Percentiles rank a stretch among this genome's conserved stretches.
These are phyloP conservation scores for Coregonus suidteri DNA, from an alignment of 2,797 vertebrate genomes.

Conservation along the genomic window DNA sequence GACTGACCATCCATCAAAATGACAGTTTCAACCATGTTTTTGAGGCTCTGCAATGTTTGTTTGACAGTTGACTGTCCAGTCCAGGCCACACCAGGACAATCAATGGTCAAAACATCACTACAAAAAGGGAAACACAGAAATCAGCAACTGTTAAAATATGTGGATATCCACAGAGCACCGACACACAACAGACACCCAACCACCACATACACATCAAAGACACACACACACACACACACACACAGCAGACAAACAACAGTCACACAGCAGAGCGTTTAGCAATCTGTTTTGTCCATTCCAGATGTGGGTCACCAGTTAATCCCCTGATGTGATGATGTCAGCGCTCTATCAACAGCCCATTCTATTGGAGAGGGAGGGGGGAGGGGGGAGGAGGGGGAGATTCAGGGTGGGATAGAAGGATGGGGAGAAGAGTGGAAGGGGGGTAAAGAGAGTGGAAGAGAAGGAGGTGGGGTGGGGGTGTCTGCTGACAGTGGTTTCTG, in stretches of 20 bases:
- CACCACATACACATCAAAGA: too few relatives aligned
- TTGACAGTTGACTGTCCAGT: background rate
- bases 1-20: too few relatives aligned
- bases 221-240: background rate
- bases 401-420: background rate
- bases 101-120: too few relatives aligned
- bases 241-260: background rate
- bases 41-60: background rate
- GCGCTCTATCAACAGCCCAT: background rate
- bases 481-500: background rate
- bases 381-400: background rate
- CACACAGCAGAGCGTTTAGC: background rate
- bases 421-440: background rate
- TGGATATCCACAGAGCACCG: too few relatives aligned
- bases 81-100: too few relatives aligned
- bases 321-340: conserved; percentile 35
- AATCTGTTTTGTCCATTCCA: conserved; percentile 36
- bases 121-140: too few relatives aligned
- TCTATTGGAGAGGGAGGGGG: background rate
- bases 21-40: too few relatives aligned
- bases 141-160: too few relatives aligned
- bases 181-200: background rate
- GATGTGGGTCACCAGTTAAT: conserved; percentile 67
- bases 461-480: background rate
- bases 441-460: background rate